phyloP scores from a whole-genome alignment of 2,113 vertebrate genomes.

The Spilogale gracilis region DNA sequence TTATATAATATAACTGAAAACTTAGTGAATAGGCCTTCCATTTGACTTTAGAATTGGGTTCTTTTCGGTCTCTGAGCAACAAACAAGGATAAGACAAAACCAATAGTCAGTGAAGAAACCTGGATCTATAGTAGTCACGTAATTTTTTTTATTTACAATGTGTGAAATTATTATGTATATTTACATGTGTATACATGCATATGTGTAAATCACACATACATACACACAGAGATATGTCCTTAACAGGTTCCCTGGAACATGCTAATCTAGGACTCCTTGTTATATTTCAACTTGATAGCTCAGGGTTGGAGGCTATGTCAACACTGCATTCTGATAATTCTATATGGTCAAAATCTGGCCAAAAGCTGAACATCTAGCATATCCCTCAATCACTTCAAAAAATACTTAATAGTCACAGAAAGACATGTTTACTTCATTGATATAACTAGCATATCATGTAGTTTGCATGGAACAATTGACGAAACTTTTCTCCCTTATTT shows the following conservation, averaged over 20 bases:
- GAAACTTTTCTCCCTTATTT: neutral
- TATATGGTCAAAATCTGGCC: neutral
- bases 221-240: neutral
- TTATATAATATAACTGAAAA: neutral
- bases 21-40: neutral
- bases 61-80: neutral
- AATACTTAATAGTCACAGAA: neutral
- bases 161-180: neutral
- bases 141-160: neutral
- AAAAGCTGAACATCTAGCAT: neutral
- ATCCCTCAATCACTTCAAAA: neutral
- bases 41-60: neutral
- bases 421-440: neutral
- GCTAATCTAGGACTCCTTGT: neutral
- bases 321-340: neutral
- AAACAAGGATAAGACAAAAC: neutral
- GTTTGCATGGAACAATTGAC: neutral
- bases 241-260: neutral
- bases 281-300: neutral
- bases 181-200: neutral
- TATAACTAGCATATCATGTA: neutral
- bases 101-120: neutral
- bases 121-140: neutral
- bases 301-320: neutral
- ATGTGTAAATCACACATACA: neutral